Evolutionary conservation across 2,113 vertebrate genomes (phyloP).

Genomic region (Salvator merianae): DNA sequence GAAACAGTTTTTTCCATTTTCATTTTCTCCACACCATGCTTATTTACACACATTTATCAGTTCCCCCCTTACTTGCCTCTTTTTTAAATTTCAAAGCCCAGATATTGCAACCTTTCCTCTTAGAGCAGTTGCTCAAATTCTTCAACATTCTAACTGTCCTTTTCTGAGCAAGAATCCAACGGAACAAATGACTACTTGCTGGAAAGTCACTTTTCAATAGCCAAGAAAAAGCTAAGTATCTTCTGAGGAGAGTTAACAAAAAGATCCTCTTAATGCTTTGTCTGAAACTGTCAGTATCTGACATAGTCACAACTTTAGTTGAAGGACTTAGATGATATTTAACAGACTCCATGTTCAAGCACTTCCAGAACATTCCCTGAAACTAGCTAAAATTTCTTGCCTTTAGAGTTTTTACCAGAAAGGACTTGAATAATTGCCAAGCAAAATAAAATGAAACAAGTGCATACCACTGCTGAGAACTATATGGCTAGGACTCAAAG

Average conservation of each 20-base stretch:
- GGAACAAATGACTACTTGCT: neutral
- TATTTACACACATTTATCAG: no score
- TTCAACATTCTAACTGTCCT: no score
- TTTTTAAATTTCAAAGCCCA: no score
- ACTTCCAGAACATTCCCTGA: neutral
- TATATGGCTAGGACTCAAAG: constrained; percentile 30
- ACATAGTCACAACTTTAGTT: neutral
- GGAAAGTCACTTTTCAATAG: neutral
- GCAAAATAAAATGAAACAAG: neutral
- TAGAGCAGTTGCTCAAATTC: no score
- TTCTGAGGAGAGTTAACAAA: neutral
- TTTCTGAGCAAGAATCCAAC: no score
- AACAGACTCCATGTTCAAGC: neutral
- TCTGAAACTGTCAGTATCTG: neutral
- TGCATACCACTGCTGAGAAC: neutral
- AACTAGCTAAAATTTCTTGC: neutral
- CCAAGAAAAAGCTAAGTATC: neutral
- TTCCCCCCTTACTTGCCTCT: no score
- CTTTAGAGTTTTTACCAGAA: neutral
- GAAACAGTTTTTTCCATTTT: no score
- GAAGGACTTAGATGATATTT: neutral
- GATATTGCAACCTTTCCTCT: no score
- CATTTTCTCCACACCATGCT: no score
- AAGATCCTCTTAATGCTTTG: neutral
- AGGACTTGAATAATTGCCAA: no score